phyloP scores from a whole-genome alignment of 2,797 vertebrate genomes.

The Parotocinclus haroldoi region DNA sequence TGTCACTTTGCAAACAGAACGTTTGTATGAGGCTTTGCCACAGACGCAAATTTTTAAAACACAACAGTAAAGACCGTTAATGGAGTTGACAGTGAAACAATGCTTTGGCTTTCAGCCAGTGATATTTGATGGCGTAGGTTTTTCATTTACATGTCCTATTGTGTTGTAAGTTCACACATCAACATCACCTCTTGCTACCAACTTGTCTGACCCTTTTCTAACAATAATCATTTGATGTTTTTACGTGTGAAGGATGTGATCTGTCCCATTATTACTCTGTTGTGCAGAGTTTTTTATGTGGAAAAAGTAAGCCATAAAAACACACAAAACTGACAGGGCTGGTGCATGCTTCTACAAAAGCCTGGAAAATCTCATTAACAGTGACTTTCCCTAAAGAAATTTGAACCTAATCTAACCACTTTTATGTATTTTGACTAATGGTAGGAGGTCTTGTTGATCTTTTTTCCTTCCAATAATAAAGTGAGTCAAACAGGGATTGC shows the following conservation, averaged over 20 bases:
- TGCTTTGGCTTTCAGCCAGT: constrained; percentile 4
- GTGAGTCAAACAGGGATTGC: neutral
- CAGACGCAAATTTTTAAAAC: constrained; percentile 5
- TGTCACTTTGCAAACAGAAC: neutral
- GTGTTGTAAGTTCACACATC: constrained; percentile 11
- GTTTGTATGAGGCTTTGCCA: constrained; percentile 8
- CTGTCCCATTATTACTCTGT: constrained; percentile 9
- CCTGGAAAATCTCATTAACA: constrained; percentile 30
- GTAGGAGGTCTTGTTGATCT: constrained; percentile 7
- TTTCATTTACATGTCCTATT: neutral
- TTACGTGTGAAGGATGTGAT: constrained; percentile 13
- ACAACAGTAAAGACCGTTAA: neutral
- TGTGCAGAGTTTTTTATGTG: constrained; percentile 5
- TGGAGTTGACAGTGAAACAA: neutral
- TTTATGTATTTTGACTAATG: constrained; percentile 11
- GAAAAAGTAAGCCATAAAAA: neutral
- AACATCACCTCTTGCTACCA: neutral
- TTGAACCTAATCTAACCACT: constrained; percentile 1
- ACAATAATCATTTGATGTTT: neutral
- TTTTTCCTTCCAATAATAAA: constrained; percentile 22
- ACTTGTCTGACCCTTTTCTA: constrained; percentile 8
- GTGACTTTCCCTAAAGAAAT: constrained; percentile 25
- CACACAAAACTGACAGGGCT: neutral
- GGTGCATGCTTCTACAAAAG: constrained; percentile 5
- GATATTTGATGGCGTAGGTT: neutral